Conservation (phyloP, 2,888 invertebrate genomes). For the Harmothoe impar region DNA sequence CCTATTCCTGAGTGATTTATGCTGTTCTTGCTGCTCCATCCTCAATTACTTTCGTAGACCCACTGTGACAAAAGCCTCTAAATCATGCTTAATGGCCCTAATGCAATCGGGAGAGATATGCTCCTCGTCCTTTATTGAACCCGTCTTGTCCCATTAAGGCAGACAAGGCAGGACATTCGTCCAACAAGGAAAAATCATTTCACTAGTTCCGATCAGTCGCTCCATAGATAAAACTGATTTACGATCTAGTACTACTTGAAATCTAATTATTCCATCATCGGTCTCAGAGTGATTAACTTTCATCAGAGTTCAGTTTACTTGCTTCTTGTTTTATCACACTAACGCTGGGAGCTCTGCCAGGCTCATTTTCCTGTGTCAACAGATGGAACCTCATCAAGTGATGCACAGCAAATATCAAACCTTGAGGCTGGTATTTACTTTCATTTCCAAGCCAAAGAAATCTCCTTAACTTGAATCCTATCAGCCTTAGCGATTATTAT, state of each 20-base stretch:
- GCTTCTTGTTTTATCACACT: not conserved
- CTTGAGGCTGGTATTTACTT: too few relatives aligned
- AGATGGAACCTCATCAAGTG: not conserved
- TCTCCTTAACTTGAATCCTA: too few relatives aligned
- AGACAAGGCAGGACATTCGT: not conserved
- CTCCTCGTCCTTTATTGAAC: not conserved
- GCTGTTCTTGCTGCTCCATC: too few relatives aligned
- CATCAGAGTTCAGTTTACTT: not conserved
- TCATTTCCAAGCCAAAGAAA: too few relatives aligned
- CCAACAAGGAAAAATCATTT: too few relatives aligned
- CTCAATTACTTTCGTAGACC: too few relatives aligned
- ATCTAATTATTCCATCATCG: not conserved
- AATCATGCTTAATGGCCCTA: too few relatives aligned
- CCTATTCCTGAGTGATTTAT: too few relatives aligned
- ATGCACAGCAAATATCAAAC: too few relatives aligned
- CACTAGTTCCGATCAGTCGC: not conserved
- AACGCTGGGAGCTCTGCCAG: not conserved
- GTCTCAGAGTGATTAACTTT: not conserved
- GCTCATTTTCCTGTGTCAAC: not conserved
- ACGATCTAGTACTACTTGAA: not conserved
- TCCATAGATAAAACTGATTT: conserved; percentile 2
- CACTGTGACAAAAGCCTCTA: too few relatives aligned
- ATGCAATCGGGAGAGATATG: too few relatives aligned
- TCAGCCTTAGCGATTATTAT: too few relatives aligned
- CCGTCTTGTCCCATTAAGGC: not conserved